Base-by-base conservation (phyloP, 2,888 invertebrate genomes). In the Eristalis arbustorum region DNA sequence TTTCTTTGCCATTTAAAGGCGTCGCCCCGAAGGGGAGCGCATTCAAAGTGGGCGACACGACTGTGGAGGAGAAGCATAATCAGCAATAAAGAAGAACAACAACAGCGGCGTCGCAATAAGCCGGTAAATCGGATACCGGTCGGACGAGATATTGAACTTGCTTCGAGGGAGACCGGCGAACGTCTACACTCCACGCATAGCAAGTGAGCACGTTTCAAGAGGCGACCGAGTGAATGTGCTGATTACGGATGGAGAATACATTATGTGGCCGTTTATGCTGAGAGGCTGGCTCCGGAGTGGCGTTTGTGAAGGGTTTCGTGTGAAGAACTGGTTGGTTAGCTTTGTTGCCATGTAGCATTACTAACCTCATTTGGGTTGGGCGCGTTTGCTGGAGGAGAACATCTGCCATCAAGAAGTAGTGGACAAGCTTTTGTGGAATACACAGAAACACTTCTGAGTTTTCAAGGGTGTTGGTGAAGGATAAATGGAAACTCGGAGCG, bases 61-160 rank as follows among this genome's bases (percentile, higher is more conserved):
- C 22, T 2, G 10, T 42, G 22, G 61, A 66, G 61, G 11, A 61
- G 49, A 18, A 37, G 14, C 57, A 57, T 72, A 67, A 56, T 73
- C 37, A 31, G 61, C 67, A 61, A 18, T 8, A 42, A 66, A 66
- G 49, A 25, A 11, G 28, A 62, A 72, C 18, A 6, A 28, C 42
- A 31, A 22, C 6, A 1, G 59, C 25, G 14, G 25, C 10, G 5
- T 25, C 62, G 11, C 28, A 37, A 78, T 67, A 69, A 83, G 66
- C 74, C 78, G 73, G 78, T 42, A 74, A 83, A 74, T 68, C 37
- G 49, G 49, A 78, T 69, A 78, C 73, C 68, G 59, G 64, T 64
- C 42, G 28, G 34, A 83, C 71, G 57, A 74, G 74, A 64, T 68
- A 64, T 69, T 64, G 68, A 77, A 83, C 64, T 57, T 42, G 63